phyloP scores from a whole-genome alignment of 2,113 vertebrate species.

The Garra rufa region DNA sequence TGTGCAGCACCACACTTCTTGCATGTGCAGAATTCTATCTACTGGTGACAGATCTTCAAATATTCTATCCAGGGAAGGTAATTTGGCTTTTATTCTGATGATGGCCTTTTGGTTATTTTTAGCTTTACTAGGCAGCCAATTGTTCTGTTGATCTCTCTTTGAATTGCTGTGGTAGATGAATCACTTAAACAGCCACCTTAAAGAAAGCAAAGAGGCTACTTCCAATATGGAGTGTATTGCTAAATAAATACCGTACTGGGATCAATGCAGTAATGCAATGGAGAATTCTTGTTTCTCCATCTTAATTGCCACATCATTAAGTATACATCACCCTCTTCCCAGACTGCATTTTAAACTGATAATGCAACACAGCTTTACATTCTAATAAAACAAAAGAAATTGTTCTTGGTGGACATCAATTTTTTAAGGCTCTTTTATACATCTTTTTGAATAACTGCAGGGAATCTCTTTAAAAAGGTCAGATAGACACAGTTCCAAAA shows the following conservation, averaged over 20 bases:
- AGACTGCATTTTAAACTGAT: background rate
- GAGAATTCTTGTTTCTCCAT: background rate
- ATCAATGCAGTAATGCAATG: slow-evolving; percentile 1
- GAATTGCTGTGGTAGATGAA: background rate
- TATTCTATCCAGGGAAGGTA: background rate
- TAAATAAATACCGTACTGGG: slow-evolving; percentile 9
- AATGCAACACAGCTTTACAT: slow-evolving; percentile 12
- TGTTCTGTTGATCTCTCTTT: background rate
- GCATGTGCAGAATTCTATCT: background rate
- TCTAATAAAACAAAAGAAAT: slow-evolving; percentile 7
- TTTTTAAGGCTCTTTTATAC: background rate
- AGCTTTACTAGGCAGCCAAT: background rate
- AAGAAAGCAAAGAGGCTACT: background rate
- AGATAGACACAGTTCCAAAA: background rate
- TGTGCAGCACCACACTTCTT: background rate
- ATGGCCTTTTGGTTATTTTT: background rate
- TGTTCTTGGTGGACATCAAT: background rate
- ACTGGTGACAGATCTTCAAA: background rate
- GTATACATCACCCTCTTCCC: slow-evolving; percentile 5
- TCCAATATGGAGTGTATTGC: background rate
- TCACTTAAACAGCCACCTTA: background rate
- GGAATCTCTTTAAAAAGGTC: background rate
- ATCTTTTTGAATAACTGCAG: background rate
- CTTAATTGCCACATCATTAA: slow-evolving; percentile 19
- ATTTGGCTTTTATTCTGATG: background rate